Evolutionary conservation across 1,140 invertebrate genomes (phyloP), one percentile per base, ranked within the genome.

Genomic region (Yoshiicerus persimilis): DNA sequence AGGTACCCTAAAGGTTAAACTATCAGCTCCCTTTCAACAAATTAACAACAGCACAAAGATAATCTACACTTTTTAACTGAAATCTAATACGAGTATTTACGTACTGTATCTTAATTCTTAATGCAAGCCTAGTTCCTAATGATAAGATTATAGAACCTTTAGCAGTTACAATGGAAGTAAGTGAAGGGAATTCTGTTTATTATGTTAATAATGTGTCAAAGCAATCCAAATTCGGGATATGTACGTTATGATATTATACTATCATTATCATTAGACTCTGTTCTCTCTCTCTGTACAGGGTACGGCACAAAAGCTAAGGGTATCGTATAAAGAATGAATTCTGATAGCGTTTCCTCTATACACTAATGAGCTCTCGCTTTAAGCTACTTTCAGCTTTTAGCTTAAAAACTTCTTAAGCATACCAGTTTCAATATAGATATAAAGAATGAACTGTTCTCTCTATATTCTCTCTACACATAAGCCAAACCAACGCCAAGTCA

Each of bases 341-440:
- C 47, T 56, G 47, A 56, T 56, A 56, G 47, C 47, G 47, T 56
- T 47, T 56, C 47, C 16, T 20, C 47, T 56, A 56, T 56, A 4
- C n/a, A 80, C 75, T 80, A 80, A 80, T 80, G 75, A 80, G 75
- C 75, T 80, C 75, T 80, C 75, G 75, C 38, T 80, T 80, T 80
- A 80, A 80, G 75, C 75, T 80, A 80, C 75, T 80, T 80, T 80
- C 75, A 80, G 75, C 75, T 80, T 80, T 80, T 80, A 38, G 75
- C 75, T 80, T 80, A 80, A 80, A 80, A 80, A 80, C 75, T 80
- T 80, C 27, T 34, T 80, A 38, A 80, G 75, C 75, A 80, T 38
- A 34, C 16, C 27, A 70, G 25, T 41, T 56, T 56, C 47, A 56
- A 5, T 56, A 56, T 56, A 56, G 47, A 5, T 1, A 47, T 1